Evolutionary conservation across 2,797 vertebrate species (phyloP), one percentile per base, ranked within the genome.

Genomic region (Onychomys leucogaster): DNA sequence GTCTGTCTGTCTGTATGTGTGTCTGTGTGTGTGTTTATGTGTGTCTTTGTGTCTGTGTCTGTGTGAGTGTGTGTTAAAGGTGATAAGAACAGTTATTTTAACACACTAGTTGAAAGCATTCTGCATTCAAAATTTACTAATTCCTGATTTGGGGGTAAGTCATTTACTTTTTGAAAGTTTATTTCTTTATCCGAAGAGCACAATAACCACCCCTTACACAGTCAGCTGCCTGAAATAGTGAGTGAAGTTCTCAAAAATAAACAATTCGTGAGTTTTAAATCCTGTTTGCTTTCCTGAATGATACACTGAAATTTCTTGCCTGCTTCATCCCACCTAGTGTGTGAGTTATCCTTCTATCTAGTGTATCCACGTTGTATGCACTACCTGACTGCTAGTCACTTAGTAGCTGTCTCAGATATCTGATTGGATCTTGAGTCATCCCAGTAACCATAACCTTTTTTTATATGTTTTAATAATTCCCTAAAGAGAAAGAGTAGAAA

Each of bases 161-260:
- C 49, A 75, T 80, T 87, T 43, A 63, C 87, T 43, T 87, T 77
- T 80, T 75, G 16, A 75, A 71, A 95, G 29, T 65, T 46, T 82
- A 1, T 59, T 85, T 91, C 77, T 89, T 95, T 67, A 41, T 80
- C 29, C 55, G 94, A 63, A 83, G 55, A 92, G 34, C 25, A 71
- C 11, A 43, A 9, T 52, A 41, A 8, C 8, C 43, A 27, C 43
- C 32, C 71, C 29, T 61, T 14, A 49, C 29, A 16, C 12, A 61
- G 34, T 49, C 82, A 61, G 23, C 4, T 14, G 12, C 57, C 34
- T 80, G 52, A 80, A 63, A 78, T 80, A 29, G 29, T 52, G 37
- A 61, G n/a, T 71, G 13, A 63, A 80, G 37, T 29, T 32, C 71
- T 59, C 11, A 17, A 14, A 75, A 75, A 13, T 46, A 46, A 80